These are phyloP conservation scores for Drosophila melanosoma DNA, from an alignment of 2,888 invertebrate species.

Conservation along the genomic window DNA sequence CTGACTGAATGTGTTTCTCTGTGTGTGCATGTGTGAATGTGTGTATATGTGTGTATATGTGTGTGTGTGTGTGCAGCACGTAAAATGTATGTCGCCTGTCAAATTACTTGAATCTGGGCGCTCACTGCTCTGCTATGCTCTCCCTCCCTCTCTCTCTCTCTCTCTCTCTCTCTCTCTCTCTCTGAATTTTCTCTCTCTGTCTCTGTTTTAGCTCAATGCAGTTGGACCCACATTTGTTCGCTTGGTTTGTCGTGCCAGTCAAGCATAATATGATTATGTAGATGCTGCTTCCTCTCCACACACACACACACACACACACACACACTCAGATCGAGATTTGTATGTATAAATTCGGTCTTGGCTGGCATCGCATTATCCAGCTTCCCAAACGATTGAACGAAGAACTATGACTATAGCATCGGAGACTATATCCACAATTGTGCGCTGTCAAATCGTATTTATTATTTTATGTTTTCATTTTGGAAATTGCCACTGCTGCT, in stretches of 20 bases:
- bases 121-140: conserved; percentile 9
- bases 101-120: conserved; percentile 79
- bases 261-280: conserved; percentile 80
- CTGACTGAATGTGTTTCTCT: conserved; percentile 24
- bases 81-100: conserved; percentile 81
- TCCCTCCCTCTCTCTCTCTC: conserved; percentile 4
- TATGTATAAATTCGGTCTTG: conserved; percentile 23
- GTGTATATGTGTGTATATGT: conserved; percentile 10
- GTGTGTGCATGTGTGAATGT: conserved; percentile 15
- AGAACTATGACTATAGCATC: conserved; percentile 36
- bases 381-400: conserved; percentile 16
- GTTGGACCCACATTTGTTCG: conserved; percentile 78
- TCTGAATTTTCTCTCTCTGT: conserved; percentile 6
- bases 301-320: conserved; percentile 24
- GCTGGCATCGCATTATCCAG: conserved; percentile 39
- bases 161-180: conserved; percentile 18
- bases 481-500: conserved; percentile 76
- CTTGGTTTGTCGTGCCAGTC: conserved; percentile 79
- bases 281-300: conserved; percentile 55
- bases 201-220: conserved; percentile 61
- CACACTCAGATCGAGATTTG: conserved; percentile 15
- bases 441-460: conserved; percentile 82
- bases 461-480: conserved; percentile 83
- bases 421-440: conserved; percentile 52
- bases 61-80: conserved; percentile 41